phyloP scores from a whole-genome alignment of 2,113 vertebrate genomes.

The Murina feae region DNA sequence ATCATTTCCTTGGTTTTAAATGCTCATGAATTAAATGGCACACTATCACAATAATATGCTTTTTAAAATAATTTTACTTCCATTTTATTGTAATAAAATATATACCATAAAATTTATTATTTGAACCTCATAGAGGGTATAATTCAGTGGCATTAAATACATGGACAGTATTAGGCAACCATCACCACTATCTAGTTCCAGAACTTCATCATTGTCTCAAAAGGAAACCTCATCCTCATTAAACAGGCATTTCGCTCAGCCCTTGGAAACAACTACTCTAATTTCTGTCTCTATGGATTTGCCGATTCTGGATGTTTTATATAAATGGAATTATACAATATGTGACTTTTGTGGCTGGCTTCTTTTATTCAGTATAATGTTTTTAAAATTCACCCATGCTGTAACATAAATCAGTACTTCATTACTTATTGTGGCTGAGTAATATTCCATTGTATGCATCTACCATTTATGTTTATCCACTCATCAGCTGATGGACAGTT shows the following conservation, averaged over 20 bases:
- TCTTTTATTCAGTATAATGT: not conserved
- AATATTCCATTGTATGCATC: not conserved
- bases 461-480: not conserved
- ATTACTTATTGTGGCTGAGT: not conserved
- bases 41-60: not conserved
- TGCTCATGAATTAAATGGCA: not conserved
- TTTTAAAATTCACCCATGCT: not conserved
- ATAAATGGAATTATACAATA: not conserved
- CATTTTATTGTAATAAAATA: not conserved
- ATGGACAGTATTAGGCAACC: not conserved
- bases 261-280: not conserved
- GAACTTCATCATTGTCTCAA: not conserved
- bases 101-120: not conserved
- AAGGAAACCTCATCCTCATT: not conserved
- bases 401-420: too few species aligned
- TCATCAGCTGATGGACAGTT: not conserved
- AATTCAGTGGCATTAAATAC: not conserved
- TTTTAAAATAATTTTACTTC: not conserved
- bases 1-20: not conserved
- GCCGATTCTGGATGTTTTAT: not conserved
- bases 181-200: not conserved
- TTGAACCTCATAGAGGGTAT: not conserved
- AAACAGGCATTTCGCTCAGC: not conserved
- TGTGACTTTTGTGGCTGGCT: not conserved
- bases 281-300: not conserved